These are phyloP conservation scores for Cetonia aurata DNA, from an alignment of 2,888 invertebrate species.

Conservation along the genomic window DNA sequence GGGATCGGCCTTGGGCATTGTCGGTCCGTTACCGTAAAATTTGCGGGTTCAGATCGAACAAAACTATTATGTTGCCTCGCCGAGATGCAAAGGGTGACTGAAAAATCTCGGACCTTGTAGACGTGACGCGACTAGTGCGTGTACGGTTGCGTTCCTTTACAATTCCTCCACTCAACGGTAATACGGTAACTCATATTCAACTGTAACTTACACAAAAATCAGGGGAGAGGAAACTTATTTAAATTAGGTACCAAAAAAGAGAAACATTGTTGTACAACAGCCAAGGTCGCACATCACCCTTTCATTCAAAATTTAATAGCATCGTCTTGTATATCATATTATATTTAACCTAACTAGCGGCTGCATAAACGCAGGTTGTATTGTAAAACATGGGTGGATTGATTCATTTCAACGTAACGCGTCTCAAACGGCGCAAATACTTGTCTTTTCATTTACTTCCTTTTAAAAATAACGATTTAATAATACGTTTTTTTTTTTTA, in stretches of 20 bases:
- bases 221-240: not conserved
- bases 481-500: conserved; percentile 47
- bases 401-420: not conserved
- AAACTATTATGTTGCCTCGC: no score
- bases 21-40: no score
- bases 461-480: conserved; percentile 52
- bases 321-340: conserved; percentile 12
- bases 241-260: not conserved
- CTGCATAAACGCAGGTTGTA: conserved; percentile 27
- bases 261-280: conserved; percentile 31
- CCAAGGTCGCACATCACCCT: conserved; percentile 5
- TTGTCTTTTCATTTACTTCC: conserved; percentile 3
- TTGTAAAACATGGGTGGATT: conserved; percentile 30
- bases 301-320: not conserved
- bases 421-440: conserved; percentile 6
- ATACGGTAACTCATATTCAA: conserved; percentile 1
- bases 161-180: no score
- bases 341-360: conserved; percentile 25
- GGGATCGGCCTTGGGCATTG: no score
- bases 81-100: no score
- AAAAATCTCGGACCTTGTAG: no score
- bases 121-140: no score
- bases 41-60: no score
- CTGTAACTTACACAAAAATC: not conserved
- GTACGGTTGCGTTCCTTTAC: no score